Conservation (phyloP, 2,888 invertebrate genomes). For the Ophraella communa region DNA sequence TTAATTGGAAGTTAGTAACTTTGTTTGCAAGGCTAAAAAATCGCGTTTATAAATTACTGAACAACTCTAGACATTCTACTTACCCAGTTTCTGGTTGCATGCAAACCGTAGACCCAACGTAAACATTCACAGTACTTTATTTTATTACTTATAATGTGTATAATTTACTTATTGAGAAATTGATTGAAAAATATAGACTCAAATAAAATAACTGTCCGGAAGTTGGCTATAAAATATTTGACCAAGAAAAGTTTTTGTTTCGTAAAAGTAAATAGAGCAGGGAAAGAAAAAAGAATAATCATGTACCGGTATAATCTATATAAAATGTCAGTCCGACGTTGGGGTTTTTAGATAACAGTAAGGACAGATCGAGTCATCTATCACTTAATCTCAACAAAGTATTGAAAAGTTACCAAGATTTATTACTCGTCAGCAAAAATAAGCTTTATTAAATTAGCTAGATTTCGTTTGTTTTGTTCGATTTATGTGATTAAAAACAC, state of each 20-base stretch:
- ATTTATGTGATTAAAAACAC: neutral
- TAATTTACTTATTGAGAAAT: too few species aligned
- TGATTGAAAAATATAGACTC: too few species aligned
- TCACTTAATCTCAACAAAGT: constrained; percentile 40
- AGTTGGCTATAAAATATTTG: constrained; percentile 7
- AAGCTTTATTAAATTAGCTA: constrained; percentile 6
- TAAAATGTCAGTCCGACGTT: constrained; percentile 34
- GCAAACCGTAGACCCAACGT: too few species aligned
- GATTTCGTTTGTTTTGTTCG: neutral
- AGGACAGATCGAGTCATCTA: constrained; percentile 44
- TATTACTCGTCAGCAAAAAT: constrained; percentile 20
- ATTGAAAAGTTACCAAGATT: constrained; percentile 33
- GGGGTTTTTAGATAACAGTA: constrained; percentile 37
- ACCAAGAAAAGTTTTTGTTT: constrained; percentile 9
- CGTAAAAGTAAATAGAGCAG: constrained; percentile 14
- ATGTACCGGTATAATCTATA: constrained; percentile 27
- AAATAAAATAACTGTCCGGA: constrained; percentile 13
- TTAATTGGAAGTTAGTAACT: too few species aligned
- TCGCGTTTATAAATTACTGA: too few species aligned
- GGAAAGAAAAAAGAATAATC: constrained; percentile 25
- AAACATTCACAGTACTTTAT: too few species aligned
- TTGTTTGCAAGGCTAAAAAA: too few species aligned
- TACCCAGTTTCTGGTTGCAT: too few species aligned
- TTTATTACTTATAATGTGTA: too few species aligned
- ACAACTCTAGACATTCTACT: too few species aligned